Percentiles rank a stretch among this genome's conserved stretches.
Evolutionary conservation across 2,797 vertebrate genomes (phyloP).

Genomic region (Jordanella pulchra): DNA sequence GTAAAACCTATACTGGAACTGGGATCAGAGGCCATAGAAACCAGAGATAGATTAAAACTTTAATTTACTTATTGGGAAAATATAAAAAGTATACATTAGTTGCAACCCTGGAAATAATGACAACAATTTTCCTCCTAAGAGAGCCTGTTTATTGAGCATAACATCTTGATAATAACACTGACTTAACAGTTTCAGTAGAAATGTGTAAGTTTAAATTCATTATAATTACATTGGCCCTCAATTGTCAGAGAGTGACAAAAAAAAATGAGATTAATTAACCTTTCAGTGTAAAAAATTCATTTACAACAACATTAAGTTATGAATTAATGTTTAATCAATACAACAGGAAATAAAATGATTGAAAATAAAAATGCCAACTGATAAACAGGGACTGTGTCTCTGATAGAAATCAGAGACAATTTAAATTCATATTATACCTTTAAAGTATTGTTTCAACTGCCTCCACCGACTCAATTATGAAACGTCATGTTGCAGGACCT

Average conservation of each 20-base stretch:
- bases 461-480: conserved; percentile 59
- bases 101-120: neutral
- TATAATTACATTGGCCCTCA: conserved; percentile 14
- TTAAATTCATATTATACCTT: conserved; percentile 66
- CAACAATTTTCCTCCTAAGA: neutral
- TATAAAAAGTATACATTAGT: neutral
- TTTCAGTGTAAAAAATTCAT: conserved; percentile 33
- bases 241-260: conserved; percentile 35
- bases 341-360: conserved; percentile 56
- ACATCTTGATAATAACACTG: conserved; percentile 13
- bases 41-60: neutral
- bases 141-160: conserved; percentile 9
- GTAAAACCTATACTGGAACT: neutral
- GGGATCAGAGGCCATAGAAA: neutral
- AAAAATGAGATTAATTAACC: conserved; percentile 64
- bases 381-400: conserved; percentile 34
- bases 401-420: conserved; percentile 61
- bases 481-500: conserved; percentile 42
- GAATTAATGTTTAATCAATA: conserved; percentile 64
- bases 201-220: conserved; percentile 8
- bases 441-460: conserved; percentile 50
- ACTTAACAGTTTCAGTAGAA: conserved; percentile 15
- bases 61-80: neutral
- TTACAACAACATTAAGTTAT: conserved; percentile 33
- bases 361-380: conserved; percentile 38